phyloP scores from a whole-genome alignment of 2,113 vertebrate genomes.

The Hippocampus mohnikei region DNA sequence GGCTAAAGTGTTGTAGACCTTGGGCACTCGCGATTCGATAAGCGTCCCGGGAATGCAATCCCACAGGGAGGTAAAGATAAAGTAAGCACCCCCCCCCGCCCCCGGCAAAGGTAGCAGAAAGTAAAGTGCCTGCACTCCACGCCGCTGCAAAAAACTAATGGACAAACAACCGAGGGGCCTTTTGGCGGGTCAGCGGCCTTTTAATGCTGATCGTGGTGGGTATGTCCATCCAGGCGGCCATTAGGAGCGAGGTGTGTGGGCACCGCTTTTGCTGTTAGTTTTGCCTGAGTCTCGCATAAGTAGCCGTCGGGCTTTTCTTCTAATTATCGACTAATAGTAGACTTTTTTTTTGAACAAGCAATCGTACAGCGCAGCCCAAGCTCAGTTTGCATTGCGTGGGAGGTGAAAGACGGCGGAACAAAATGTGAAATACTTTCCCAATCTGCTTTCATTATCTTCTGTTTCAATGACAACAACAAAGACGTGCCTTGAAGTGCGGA shows the following conservation, averaged over 20 bases:
- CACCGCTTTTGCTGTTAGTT: slow-evolving; percentile 7
- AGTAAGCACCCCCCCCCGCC: slow-evolving; percentile 40
- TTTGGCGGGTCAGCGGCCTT: slow-evolving; percentile 19
- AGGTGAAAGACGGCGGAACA: slow-evolving; percentile 22
- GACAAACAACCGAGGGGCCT: slow-evolving; percentile 9
- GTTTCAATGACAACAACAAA: neutral
- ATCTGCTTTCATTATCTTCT: neutral
- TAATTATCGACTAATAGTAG: slow-evolving; percentile 12
- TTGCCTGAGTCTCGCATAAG: neutral
- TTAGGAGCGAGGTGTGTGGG: neutral
- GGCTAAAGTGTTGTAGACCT: slow-evolving; percentile 1
- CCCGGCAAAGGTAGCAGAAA: slow-evolving; percentile 13
- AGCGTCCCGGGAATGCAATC: slow-evolving; percentile 29
- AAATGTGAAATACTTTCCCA: slow-evolving; percentile 3
- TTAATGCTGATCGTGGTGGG: slow-evolving; percentile 8
- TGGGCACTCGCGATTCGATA: slow-evolving; percentile 1
- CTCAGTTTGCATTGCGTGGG: slow-evolving; percentile 17
- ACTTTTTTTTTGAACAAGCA: neutral
- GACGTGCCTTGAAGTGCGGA: neutral
- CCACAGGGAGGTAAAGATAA: slow-evolving; percentile 24
- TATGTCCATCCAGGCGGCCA: neutral
- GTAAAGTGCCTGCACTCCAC: slow-evolving; percentile 25
- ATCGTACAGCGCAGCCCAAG: slow-evolving; percentile 5
- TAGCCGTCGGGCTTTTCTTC: slow-evolving; percentile 7
- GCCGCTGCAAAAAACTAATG: slow-evolving; percentile 24